Evolutionary conservation across 2,888 invertebrate genomes (phyloP).

Genomic region (Rhagium mordax): DNA sequence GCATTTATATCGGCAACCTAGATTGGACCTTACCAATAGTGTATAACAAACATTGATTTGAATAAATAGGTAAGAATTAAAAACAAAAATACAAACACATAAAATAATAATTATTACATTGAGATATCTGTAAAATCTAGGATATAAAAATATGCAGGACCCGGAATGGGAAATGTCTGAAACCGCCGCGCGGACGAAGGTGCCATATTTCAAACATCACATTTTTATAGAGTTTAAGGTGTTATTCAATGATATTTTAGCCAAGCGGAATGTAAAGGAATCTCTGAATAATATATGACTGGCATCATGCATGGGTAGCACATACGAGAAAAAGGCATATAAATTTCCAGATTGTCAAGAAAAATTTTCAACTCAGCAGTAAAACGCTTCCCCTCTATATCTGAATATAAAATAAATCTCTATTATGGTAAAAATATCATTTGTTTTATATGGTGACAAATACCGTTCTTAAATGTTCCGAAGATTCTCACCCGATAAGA

Average conservation of each 20-base stretch:
- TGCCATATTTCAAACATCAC: constrained; percentile 27
- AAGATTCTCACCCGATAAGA: constrained; percentile 13
- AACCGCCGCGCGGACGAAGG: not conserved
- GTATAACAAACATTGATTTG: too few species aligned
- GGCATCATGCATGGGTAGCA: constrained; percentile 62
- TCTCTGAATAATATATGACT: constrained; percentile 64
- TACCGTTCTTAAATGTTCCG: constrained; percentile 22
- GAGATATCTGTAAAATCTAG: too few species aligned
- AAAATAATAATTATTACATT: too few species aligned
- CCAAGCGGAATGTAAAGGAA: constrained; percentile 59
- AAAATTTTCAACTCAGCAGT: constrained; percentile 63
- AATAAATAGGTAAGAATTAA: too few species aligned
- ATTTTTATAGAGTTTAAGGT: constrained; percentile 38
- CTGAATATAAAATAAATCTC: constrained; percentile 59
- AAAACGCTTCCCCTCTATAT: constrained; percentile 61
- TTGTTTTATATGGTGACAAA: constrained; percentile 46
- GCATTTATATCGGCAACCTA: too few species aligned
- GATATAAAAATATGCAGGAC: too few species aligned
- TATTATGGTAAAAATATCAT: constrained; percentile 52
- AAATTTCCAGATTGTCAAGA: constrained; percentile 66
- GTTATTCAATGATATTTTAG: constrained; percentile 58
- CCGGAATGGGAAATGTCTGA: too few species aligned
- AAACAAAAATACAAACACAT: too few species aligned
- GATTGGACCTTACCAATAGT: too few species aligned
- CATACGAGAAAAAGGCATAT: constrained; percentile 61